Conservation (phyloP, 2,797 vertebrate species). For the Gephyroberyx darwinii region DNA sequence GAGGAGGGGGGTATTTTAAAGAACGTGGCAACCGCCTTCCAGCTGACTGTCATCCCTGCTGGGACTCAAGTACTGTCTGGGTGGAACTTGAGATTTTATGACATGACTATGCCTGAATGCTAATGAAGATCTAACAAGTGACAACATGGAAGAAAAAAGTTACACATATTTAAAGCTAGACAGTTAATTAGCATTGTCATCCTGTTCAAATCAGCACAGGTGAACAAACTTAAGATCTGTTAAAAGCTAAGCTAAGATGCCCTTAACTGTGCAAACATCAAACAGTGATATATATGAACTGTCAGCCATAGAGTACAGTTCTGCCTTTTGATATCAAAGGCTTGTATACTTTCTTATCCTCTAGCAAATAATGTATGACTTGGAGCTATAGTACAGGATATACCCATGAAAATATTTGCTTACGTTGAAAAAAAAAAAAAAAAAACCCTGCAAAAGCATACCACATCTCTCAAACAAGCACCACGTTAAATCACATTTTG, state of each 20-base stretch:
- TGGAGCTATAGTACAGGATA: constrained; percentile 5
- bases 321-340: constrained; percentile 27
- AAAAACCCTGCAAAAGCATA: constrained; percentile 32
- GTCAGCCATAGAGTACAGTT: constrained; percentile 7
- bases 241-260: constrained; percentile 3
- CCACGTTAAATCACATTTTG: constrained; percentile 64
- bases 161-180: constrained; percentile 9
- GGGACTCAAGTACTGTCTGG: constrained; percentile 39
- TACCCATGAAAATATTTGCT: constrained; percentile 60
- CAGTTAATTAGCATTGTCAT: constrained; percentile 25
- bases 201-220: constrained; percentile 10
- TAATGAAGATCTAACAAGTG: constrained; percentile 41
- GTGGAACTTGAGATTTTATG: constrained; percentile 37
- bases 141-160: constrained; percentile 1
- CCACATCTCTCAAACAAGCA: constrained; percentile 52
- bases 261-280: constrained; percentile 12
- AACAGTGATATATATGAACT: neutral
- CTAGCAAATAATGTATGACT: constrained; percentile 40
- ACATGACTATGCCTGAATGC: constrained; percentile 34
- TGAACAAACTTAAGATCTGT: neutral
- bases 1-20: constrained; percentile 26
- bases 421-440: constrained; percentile 32
- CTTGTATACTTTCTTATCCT: constrained; percentile 19
- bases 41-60: constrained; percentile 49
- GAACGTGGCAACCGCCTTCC: constrained; percentile 30